Conservation (phyloP, 2,797 vertebrate genomes). For the Myotis pilosus region DNA sequence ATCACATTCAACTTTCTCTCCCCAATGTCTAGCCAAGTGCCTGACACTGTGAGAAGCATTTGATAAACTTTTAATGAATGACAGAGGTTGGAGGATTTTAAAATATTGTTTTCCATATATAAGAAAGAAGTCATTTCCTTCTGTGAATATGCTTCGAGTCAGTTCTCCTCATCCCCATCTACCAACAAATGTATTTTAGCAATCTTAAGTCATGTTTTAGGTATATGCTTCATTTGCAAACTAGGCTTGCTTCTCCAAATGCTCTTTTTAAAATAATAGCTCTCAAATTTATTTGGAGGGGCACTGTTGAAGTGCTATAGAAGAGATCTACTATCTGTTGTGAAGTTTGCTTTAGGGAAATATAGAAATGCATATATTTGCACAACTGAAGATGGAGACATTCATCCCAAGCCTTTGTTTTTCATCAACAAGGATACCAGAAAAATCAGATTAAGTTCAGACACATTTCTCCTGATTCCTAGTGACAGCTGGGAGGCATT, state of each 20-base stretch:
- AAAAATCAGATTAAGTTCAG: conserved; percentile 77
- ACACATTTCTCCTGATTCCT: conserved; percentile 74
- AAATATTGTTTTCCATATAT: conserved; percentile 11
- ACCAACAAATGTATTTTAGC: conserved; percentile 32
- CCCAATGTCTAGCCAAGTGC: background rate
- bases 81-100: background rate
- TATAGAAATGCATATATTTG: conserved; percentile 78
- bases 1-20: background rate
- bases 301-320: conserved; percentile 62
- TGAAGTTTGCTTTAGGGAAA: conserved; percentile 78
- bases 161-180: background rate
- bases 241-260: conserved; percentile 28
- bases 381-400: conserved; percentile 82
- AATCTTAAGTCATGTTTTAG: conserved; percentile 62
- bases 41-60: background rate
- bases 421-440: conserved; percentile 78
- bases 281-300: conserved; percentile 79
- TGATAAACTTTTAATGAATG: background rate
- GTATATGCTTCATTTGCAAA: conserved; percentile 47
- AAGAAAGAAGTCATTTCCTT: conserved; percentile 48
- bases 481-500: conserved; percentile 70
- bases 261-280: conserved; percentile 73
- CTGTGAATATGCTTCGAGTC: background rate
- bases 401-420: conserved; percentile 70
- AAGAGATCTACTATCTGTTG: conserved; percentile 73